A percentile compares a stretch with the other conserved stretches of the same genome.
Conservation (phyloP, 2,113 vertebrate species). For the Paramisgurnus dabryanus region DNA sequence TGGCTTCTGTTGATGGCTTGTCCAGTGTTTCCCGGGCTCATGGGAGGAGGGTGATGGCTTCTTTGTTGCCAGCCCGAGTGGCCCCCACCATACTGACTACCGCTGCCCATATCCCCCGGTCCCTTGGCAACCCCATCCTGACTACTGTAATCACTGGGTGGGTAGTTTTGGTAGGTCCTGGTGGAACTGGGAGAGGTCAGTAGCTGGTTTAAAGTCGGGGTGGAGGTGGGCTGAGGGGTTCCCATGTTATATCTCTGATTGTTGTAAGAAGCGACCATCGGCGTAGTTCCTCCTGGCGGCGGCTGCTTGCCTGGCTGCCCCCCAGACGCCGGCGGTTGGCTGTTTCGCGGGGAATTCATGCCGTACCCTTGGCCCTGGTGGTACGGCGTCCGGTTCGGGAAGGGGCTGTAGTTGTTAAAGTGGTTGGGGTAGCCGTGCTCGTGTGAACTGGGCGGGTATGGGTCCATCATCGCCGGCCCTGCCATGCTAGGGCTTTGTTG, state of each 20-base stretch:
- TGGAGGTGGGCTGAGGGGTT: constrained; percentile 86
- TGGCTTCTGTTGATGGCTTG: constrained; percentile 84
- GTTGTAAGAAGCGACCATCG: constrained; percentile 81
- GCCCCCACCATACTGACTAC: constrained; percentile 84
- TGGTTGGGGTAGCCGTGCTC: constrained; percentile 92
- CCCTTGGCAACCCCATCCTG: constrained; percentile 87
- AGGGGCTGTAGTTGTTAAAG: constrained; percentile 90
- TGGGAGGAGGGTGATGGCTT: constrained; percentile 87
- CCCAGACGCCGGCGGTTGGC: constrained; percentile 80
- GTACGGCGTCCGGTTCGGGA: constrained; percentile 88
- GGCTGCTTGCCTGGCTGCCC: constrained; percentile 85
- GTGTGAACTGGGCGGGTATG: constrained; percentile 87
- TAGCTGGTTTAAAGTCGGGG: constrained; percentile 96
- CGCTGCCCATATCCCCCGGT: constrained; percentile 76
- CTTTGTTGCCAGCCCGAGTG: constrained; percentile 91
- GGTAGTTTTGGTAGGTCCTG: constrained; percentile 89
- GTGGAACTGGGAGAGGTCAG: constrained; percentile 92
- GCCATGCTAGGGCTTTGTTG: constrained; percentile 99
- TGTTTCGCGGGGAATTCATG: constrained; percentile 79
- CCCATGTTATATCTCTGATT: constrained; percentile 78
- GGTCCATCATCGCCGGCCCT: constrained; percentile 83
- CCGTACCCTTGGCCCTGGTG: constrained; percentile 84
- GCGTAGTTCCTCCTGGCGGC: constrained; percentile 81
- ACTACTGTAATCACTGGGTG: constrained; percentile 85
- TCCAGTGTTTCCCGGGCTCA: constrained; percentile 91